These are phyloP conservation scores for Eupsittula cactorum DNA, from an alignment of 2,113 vertebrate genomes.

Conservation along the genomic window DNA sequence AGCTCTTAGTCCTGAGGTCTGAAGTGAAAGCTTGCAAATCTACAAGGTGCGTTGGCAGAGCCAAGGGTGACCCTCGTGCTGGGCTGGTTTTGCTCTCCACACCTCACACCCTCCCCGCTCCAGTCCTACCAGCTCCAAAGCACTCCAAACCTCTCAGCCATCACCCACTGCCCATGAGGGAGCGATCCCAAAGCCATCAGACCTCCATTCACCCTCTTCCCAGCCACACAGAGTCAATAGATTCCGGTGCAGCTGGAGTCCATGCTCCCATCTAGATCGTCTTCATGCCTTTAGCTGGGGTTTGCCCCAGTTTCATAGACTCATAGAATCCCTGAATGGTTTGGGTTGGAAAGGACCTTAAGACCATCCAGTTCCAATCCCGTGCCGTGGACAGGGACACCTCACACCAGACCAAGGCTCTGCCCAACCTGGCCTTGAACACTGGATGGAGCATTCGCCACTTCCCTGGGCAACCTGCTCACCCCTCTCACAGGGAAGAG, in stretches of 20 bases:
- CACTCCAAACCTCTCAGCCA: background rate
- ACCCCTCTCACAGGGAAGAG: background rate
- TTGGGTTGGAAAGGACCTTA: background rate
- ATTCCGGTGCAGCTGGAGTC: background rate
- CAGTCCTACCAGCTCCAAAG: background rate
- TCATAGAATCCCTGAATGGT: background rate
- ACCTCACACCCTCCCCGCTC: background rate
- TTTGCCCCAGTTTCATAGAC: background rate
- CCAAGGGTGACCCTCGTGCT: background rate
- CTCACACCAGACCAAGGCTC: background rate
- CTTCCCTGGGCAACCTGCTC: background rate
- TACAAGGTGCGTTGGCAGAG: background rate
- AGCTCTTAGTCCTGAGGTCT: background rate
- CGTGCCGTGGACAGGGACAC: background rate
- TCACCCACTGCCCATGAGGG: accelerated
- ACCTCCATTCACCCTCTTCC: accelerated
- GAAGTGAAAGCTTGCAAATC: slow-evolving; percentile 55
- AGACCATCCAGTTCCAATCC: background rate
- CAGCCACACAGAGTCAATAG: accelerated
- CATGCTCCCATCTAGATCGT: background rate
- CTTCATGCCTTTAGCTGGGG: background rate
- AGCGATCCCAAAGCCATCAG: background rate
- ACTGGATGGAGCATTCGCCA: background rate
- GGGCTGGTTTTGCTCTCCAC: background rate
- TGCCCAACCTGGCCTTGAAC: background rate